A percentile compares a stretch with the other conserved stretches of the same genome.
Conservation (phyloP, 64 coral and sea anemone species). For the Cladopsammia gracilis region DNA sequence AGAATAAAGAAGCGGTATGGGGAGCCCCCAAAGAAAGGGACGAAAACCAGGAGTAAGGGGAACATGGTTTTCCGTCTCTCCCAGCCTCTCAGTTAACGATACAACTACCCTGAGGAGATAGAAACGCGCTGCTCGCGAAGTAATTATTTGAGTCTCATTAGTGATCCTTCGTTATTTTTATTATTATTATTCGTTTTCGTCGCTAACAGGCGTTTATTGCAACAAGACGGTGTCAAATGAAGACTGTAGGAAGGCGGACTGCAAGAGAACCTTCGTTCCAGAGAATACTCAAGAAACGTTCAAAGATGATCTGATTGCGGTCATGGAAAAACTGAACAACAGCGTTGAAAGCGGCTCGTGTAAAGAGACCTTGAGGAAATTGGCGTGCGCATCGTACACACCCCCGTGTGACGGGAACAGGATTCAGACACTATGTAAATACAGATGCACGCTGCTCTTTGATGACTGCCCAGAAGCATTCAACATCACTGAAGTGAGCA, state of each 20-base stretch:
- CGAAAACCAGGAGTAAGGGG: too few species aligned
- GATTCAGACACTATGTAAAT: background rate
- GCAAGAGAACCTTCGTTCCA: background rate
- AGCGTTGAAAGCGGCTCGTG: background rate
- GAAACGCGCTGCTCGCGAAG: too few species aligned
- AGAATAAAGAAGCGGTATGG: too few species aligned
- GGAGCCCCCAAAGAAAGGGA: too few species aligned
- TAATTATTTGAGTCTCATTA: too few species aligned
- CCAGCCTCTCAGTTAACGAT: too few species aligned
- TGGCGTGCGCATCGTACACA: conserved; percentile 19
- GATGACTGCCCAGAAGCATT: background rate
- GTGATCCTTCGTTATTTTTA: background rate
- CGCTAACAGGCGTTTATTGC: background rate
- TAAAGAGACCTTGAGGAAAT: background rate
- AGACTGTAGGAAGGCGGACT: background rate
- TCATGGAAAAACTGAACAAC: too few species aligned
- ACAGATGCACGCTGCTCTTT: background rate
- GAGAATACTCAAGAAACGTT: background rate
- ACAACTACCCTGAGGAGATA: too few species aligned
- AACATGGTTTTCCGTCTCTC: too few species aligned
- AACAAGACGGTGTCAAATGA: background rate
- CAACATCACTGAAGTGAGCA: background rate
- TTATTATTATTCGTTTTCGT: background rate
- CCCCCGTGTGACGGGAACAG: background rate
- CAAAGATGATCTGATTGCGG: background rate